Conservation (phyloP, 1,140 invertebrate genomes). For the Euura saliciscinereae region DNA sequence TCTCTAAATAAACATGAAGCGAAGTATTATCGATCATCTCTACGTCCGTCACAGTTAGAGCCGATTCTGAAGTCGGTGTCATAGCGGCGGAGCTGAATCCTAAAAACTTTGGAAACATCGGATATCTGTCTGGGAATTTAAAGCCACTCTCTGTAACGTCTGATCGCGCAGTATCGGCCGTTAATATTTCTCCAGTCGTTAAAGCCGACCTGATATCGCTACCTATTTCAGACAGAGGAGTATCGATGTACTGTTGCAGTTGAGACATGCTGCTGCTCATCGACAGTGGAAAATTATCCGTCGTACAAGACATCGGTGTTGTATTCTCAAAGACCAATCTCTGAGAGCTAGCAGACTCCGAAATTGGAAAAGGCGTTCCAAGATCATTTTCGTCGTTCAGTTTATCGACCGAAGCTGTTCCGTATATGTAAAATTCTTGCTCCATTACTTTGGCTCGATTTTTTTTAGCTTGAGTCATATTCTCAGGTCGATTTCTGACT, state of each 20-base stretch:
- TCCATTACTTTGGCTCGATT: conserved; percentile 7
- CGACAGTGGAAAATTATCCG: conserved; percentile 47
- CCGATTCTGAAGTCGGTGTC: conserved; percentile 28
- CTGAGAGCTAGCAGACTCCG: background rate
- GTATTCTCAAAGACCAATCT: conserved; percentile 11
- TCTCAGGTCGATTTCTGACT: background rate
- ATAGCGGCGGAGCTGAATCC: conserved; percentile 18
- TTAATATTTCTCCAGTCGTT: conserved; percentile 16
- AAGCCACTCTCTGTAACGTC: conserved; percentile 19
- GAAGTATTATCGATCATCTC: conserved; percentile 57
- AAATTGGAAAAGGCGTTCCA: background rate
- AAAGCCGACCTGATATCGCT: conserved; percentile 33
- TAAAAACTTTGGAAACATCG: conserved; percentile 32
- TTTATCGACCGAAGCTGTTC: conserved; percentile 3
- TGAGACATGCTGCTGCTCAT: conserved; percentile 39
- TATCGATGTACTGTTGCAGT: conserved; percentile 42
- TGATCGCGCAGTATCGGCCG: conserved; percentile 18
- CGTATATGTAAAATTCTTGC: conserved; percentile 12
- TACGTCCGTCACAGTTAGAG: conserved; percentile 48
- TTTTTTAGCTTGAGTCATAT: conserved; percentile 9
- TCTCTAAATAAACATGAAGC: conserved; percentile 67
- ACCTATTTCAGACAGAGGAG: conserved; percentile 35
- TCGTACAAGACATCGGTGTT: conserved; percentile 56
- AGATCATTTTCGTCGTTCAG: background rate
- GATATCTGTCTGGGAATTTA: conserved; percentile 16